Percentiles rank a stretch among this genome's conserved stretches.
Evolutionary conservation across 2,888 invertebrate genomes (phyloP).

Genomic region (Pandemis corylana): DNA sequence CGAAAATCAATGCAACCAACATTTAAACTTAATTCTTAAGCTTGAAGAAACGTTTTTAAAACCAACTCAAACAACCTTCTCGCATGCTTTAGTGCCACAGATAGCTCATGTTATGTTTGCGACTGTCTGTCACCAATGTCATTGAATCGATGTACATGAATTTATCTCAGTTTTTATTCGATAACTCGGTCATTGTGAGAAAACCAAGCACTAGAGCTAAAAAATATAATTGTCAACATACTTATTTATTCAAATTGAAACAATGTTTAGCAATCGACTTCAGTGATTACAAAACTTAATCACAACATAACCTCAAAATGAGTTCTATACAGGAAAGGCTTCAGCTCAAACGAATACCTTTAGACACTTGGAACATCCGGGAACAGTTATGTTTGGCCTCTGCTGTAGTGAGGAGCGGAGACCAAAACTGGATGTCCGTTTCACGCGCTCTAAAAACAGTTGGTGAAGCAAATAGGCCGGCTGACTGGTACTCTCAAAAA

Average conservation of each 20-base stretch:
- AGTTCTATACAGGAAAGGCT: slow-evolving; percentile 78
- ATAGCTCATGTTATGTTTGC: background rate
- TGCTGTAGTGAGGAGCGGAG: slow-evolving; percentile 93
- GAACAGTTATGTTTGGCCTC: slow-evolving; percentile 95
- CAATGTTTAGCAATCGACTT: background rate
- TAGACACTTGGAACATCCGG: slow-evolving; percentile 93
- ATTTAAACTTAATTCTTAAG: background rate
- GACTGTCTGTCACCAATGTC: background rate
- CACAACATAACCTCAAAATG: slow-evolving; percentile 59
- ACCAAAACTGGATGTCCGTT: slow-evolving; percentile 97
- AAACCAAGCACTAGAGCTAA: background rate
- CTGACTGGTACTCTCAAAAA: slow-evolving; percentile 94
- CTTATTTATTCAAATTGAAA: background rate
- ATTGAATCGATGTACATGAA: background rate
- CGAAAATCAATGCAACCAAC: slow-evolving; percentile 34
- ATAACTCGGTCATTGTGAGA: background rate
- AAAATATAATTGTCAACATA: background rate
- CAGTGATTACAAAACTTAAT: slow-evolving; percentile 10
- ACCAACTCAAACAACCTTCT: slow-evolving; percentile 13
- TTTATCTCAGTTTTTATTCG: background rate
- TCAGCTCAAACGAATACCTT: slow-evolving; percentile 87
- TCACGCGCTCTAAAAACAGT: slow-evolving; percentile 91
- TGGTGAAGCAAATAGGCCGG: slow-evolving; percentile 89
- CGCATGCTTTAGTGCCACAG: too few relatives aligned
- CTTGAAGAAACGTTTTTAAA: slow-evolving; percentile 13